These are phyloP conservation scores for Erpobdella octoculata DNA, from an alignment of 2,888 invertebrate species.

Conservation along the genomic window DNA sequence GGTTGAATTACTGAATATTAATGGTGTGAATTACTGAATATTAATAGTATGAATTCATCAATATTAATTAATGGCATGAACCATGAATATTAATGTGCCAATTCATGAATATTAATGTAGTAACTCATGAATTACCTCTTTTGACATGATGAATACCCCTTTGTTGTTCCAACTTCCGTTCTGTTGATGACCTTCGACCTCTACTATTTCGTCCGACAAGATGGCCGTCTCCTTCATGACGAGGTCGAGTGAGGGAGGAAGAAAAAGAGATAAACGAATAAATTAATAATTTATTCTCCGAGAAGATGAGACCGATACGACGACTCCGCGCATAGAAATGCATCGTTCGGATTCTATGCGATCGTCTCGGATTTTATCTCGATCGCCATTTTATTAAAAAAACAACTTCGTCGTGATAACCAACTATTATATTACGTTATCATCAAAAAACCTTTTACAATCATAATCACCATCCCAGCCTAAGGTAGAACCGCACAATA, in stretches of 20 bases:
- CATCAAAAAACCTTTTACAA: no score
- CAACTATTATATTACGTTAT: background rate
- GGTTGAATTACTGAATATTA: no score
- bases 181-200: background rate
- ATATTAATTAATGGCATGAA: no score
- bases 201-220: background rate
- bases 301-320: no score
- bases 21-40: no score
- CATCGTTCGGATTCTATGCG: no score
- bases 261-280: background rate
- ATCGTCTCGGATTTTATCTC: background rate
- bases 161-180: background rate
- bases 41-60: no score
- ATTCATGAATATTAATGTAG: no score
- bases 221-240: background rate
- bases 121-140: conserved; percentile 21
- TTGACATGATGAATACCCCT: background rate
- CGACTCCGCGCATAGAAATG: no score
- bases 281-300: background rate
- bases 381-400: background rate
- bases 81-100: no score
- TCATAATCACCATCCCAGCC: no score
- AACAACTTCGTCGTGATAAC: background rate
- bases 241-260: background rate
- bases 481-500: no score